These are phyloP conservation scores for Carduelis carduelis DNA, from an alignment of 2,797 vertebrate genomes.

Conservation along the genomic window DNA sequence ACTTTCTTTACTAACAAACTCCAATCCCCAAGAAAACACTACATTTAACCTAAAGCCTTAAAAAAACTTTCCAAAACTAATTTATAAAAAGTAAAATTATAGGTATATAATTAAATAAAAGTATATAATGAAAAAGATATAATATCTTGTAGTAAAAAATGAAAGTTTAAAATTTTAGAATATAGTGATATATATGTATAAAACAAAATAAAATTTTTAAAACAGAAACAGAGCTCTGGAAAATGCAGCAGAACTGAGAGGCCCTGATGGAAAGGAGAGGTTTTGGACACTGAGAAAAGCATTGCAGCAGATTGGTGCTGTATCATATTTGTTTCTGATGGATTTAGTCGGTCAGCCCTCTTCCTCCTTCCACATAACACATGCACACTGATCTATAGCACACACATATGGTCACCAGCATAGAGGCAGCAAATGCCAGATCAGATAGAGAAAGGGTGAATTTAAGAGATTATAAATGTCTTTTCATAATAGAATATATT, in stretches of 20 bases:
- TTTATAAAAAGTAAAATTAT: background rate
- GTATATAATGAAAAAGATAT: background rate
- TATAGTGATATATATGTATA: background rate
- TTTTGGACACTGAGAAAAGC: background rate
- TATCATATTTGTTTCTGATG: background rate
- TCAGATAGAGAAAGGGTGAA: background rate
- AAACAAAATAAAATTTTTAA: background rate
- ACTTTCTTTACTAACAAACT: background rate
- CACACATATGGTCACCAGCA: slow-evolving; percentile 42
- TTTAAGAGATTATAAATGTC: slow-evolving; percentile 37
- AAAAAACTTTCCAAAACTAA: background rate
- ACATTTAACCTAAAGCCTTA: background rate
- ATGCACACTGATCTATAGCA: background rate
- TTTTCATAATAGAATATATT: background rate
- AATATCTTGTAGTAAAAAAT: background rate
- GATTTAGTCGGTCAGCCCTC: background rate
- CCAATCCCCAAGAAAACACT: background rate
- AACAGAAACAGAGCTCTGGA: background rate
- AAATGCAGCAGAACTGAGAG: background rate
- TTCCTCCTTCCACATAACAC: background rate
- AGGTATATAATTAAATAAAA: background rate
- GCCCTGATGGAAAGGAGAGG: background rate
- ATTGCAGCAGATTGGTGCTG: background rate
- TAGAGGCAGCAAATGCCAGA: slow-evolving; percentile 22
- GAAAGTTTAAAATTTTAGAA: background rate